Base-by-base conservation (phyloP, 2,888 invertebrate genomes). In the Ophonus ardosiacus region DNA sequence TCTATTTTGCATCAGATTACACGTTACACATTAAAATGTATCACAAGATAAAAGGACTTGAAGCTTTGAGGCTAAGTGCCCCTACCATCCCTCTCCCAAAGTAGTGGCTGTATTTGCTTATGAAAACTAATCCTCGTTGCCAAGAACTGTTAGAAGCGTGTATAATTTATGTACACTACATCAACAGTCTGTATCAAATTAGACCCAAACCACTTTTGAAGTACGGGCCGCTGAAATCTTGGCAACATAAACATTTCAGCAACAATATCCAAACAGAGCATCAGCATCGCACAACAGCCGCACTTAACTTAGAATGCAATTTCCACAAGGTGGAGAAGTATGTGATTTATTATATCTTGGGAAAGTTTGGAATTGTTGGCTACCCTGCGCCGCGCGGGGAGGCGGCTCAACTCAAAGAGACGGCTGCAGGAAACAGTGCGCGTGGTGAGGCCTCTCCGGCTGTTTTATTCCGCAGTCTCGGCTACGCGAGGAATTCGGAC, bases 331-430 rank as follows among this genome's bases (percentile, higher is more conserved):
- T 81, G 81, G 81, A 63, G 81, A 81, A 81, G 81, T 81, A 81
- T 81, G 38, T 81, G 81, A 81, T 81, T 81, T 81, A 81, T 81
- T 81, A 81, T 81, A 81, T 81, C 63, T 63, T 81, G 38, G 63
- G 81, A 81, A 81, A 81, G 81, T 81, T 81, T 63, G 63, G 63
- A 81, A 81, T 81, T 81, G 81, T 81, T 81, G 81, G 81, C 65
- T 81, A 81, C 65, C 61, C 63, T 81, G 81, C 56, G 80, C 31
- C 0, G 63, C 31, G 13, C 21, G 24, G 63, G 17, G 18, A 21
- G n/a, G 61, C 61, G 61, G 31, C 31, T 31, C 31, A 31, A 31
- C 63, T 24, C 63, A 63, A 63, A 63, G 63, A 63, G 63, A 63
- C 63, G 63, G 17, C 31, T 13, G 43, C 43, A 51, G 43, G 21